phyloP scores from a whole-genome alignment of 2,113 vertebrate genomes.

The Struthio camelus region DNA sequence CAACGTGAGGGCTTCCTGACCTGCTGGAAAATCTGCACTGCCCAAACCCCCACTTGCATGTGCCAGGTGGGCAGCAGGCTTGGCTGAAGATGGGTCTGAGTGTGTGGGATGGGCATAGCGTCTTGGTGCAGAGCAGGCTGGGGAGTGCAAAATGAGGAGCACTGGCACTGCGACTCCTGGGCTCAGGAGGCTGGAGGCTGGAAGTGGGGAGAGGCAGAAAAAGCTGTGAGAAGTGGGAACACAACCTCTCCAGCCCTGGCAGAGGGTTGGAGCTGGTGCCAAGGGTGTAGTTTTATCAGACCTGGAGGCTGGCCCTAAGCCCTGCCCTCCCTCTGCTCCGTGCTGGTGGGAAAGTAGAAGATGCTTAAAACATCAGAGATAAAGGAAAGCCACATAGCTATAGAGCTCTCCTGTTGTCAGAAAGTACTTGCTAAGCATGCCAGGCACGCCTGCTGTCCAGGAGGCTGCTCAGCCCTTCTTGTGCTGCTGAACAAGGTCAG shows the following conservation, averaged over 20 bases:
- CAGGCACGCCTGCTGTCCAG: not conserved
- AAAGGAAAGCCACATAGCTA: not conserved
- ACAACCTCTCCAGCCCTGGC: not conserved
- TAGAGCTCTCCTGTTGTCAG: not conserved
- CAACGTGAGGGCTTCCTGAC: not conserved
- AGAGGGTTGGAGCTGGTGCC: not conserved
- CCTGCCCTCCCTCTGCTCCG: not conserved
- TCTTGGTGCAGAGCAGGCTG: not conserved
- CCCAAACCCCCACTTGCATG: not conserved
- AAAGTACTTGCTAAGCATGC: not conserved
- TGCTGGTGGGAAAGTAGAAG: not conserved
- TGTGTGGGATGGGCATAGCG: not conserved
- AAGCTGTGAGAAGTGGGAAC: not conserved
- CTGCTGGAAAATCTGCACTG: not conserved
- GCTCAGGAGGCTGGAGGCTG: not conserved
- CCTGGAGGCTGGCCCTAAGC: not conserved
- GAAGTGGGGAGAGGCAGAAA: not conserved
- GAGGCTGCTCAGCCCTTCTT: not conserved
- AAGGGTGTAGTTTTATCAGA: not conserved
- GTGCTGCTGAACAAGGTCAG: fast-evolving
- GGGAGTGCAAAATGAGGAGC: no score
- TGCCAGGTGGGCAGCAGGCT: no score
- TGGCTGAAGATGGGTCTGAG: no score
- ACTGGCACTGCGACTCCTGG: not conserved
- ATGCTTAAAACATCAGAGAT: not conserved